Evolutionary conservation across 2,888 invertebrate genomes (phyloP), one percentile per base, ranked within the genome.

Genomic region (Zygaena filipendulae): DNA sequence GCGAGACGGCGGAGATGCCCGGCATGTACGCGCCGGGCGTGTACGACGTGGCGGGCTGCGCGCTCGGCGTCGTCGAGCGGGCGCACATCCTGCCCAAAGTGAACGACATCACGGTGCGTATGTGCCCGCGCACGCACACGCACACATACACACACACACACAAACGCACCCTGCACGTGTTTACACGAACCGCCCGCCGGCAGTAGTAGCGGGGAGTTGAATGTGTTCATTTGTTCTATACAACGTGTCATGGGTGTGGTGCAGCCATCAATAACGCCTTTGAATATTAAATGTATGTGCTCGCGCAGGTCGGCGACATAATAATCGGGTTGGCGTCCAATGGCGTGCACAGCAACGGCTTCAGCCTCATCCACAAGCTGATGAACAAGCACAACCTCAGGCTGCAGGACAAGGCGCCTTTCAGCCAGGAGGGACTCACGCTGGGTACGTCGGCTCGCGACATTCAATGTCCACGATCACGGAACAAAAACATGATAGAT

Each of bases 271-370:
- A n/a, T n/a, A n/a, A n/a, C n/a, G n/a, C n/a, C n/a, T n/a, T n/a
- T n/a, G n/a, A n/a, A n/a, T n/a, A n/a, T n/a, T n/a, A n/a, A n/a
- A n/a, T n/a, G n/a, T n/a, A n/a, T n/a, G n/a, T n/a, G n/a, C n/a
- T n/a, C n/a, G n/a, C 4, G 2, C 45, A 70, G 59, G 70, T 82
- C 1, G 92, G 92, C 0, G 97, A 98, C 58, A 72, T 90, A 21
- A 81, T 98, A 2, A 90, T 98, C 42, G 97, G 92, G 2, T 59
- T 99, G 18, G 87, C 93, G 0, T 97, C 98, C 0, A 91, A 88
- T 51, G 99, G 98, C 3, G 83, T 97, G 3, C 98, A 99, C 63
- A 95, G 95, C 59, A 99, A 99, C 64, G 98, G 98, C 0, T 98
- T 93, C 72, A 97, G 96, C 66, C 74, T 98, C 32, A 92, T 97